Evolutionary conservation across 2,888 invertebrate species (phyloP).

Genomic region (Argyra leucocephala): DNA sequence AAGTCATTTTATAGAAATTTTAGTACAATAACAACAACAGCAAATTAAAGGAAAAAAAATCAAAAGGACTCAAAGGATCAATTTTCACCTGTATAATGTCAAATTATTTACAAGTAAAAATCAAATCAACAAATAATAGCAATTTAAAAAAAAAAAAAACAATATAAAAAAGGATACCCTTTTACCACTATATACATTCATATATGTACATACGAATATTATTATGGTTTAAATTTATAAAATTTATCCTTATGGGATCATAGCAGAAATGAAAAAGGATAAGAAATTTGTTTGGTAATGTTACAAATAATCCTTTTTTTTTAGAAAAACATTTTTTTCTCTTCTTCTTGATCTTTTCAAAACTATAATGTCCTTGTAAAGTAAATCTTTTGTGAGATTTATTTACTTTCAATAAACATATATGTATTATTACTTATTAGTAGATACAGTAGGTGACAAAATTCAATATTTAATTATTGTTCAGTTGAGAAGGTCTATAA

Average conservation of each 20-base stretch:
- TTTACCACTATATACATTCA: neutral
- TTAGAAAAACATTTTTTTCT: neutral
- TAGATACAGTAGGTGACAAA: too few species aligned
- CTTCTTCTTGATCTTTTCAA: too few species aligned
- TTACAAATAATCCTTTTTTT: constrained; percentile 4
- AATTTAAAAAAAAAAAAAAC: too few species aligned
- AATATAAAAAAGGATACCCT: neutral
- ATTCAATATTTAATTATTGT: too few species aligned
- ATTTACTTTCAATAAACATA: too few species aligned
- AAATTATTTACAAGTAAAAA: neutral
- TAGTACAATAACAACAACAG: neutral
- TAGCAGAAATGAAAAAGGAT: neutral
- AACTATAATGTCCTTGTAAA: too few species aligned
- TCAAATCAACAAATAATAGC: too few species aligned
- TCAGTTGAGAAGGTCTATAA: too few species aligned
- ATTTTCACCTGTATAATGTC: constrained; percentile 3
- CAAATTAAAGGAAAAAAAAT: neutral
- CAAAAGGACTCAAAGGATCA: neutral
- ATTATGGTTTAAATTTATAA: too few species aligned
- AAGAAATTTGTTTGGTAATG: neutral
- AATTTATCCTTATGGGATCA: neutral
- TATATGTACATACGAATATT: too few species aligned
- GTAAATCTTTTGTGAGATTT: too few species aligned
- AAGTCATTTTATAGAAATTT: neutral
- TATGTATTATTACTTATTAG: too few species aligned